These are phyloP conservation scores for Cantharis flavilabris DNA, from an alignment of 2,888 invertebrate genomes.

Conservation along the genomic window DNA sequence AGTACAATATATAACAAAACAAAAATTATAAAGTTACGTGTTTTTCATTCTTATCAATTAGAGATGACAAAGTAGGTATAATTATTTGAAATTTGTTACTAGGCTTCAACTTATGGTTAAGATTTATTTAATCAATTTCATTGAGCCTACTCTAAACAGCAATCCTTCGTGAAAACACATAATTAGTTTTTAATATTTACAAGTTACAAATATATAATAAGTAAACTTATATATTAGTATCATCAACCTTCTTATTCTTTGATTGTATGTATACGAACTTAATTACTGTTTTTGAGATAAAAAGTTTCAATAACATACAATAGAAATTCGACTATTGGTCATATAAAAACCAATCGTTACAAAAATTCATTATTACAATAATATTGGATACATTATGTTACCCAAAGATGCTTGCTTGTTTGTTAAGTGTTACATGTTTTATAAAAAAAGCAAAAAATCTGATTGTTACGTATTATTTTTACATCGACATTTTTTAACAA, in stretches of 20 bases:
- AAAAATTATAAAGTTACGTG: slow-evolving; percentile 2
- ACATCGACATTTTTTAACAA: not conserved
- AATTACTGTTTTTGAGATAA: not conserved
- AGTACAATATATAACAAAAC: slow-evolving; percentile 4
- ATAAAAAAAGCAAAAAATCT: not conserved
- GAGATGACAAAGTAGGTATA: slow-evolving; percentile 3
- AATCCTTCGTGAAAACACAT: slow-evolving; percentile 4
- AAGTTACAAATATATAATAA: slow-evolving; percentile 3
- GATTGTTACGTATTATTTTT: not conserved
- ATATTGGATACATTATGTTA: not conserved
- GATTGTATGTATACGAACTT: not conserved
- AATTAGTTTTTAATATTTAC: slow-evolving; percentile 4
- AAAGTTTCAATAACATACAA: not conserved
- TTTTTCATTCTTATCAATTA: slow-evolving; percentile 4
- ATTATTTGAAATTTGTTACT: not conserved
- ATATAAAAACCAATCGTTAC: not conserved
- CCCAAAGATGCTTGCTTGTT: not conserved
- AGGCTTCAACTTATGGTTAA: slow-evolving; percentile 2
- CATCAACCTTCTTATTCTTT: not conserved
- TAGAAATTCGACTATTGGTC: slow-evolving; percentile 1
- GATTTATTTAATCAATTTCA: slow-evolving; percentile 3
- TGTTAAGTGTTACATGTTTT: not conserved
- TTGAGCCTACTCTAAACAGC: slow-evolving; percentile 2
- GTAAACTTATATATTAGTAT: slow-evolving; percentile 3
- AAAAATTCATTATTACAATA: not conserved